Conservation (phyloP, 2,888 invertebrate species). For the Pseudococcus jackbeardsleyi region DNA sequence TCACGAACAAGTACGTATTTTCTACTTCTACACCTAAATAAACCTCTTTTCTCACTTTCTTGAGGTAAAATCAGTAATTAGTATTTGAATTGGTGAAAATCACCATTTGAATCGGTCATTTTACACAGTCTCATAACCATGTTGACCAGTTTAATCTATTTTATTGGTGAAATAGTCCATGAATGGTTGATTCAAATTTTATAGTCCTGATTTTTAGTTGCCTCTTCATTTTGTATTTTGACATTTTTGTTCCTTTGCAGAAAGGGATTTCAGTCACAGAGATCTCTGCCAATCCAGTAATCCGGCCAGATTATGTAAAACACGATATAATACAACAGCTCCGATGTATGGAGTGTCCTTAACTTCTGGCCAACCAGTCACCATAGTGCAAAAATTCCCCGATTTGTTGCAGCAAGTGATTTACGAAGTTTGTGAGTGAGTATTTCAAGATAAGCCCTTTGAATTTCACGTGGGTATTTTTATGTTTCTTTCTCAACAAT, state of each 20-base stretch:
- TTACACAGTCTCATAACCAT: too few species aligned
- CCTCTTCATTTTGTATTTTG: too few species aligned
- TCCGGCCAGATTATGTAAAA: conserved; percentile 85
- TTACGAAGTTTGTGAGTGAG: conserved; percentile 93
- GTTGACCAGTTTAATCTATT: too few species aligned
- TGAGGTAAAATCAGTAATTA: too few species aligned
- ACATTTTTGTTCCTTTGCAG: conserved; percentile 67
- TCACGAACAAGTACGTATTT: conserved; percentile 66
- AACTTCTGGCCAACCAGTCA: conserved; percentile 92
- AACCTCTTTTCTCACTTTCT: too few species aligned
- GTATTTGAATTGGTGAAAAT: too few species aligned
- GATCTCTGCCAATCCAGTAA: conserved; percentile 74
- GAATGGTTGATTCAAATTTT: neutral
- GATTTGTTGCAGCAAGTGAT: conserved; percentile 93
- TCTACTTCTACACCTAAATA: too few species aligned
- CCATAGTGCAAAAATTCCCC: conserved; percentile 94
- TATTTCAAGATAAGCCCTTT: too few species aligned
- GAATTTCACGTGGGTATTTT: too few species aligned
- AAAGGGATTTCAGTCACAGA: conserved; percentile 71
- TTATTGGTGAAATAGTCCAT: too few species aligned
- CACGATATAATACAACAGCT: conserved; percentile 92
- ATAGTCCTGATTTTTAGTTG: neutral
- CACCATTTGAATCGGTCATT: too few species aligned
- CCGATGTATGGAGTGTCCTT: conserved; percentile 95
- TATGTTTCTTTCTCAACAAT: too few species aligned